phyloP scores from a whole-genome alignment of 1,140 invertebrate species.

The Rhagoletis zephyria region DNA sequence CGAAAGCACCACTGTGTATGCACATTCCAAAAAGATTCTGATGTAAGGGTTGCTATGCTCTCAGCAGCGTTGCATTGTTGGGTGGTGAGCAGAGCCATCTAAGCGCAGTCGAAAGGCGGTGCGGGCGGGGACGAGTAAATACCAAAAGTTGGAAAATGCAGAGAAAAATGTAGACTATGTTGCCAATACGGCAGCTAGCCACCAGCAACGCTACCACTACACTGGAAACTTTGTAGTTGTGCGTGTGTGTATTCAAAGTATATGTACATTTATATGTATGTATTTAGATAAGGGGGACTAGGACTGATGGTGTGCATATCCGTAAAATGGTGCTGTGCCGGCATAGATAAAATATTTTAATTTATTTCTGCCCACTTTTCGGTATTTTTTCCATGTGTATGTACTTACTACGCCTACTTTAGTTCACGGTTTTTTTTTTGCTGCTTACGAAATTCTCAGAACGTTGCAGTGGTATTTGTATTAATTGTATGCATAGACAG shows the following conservation, averaged over 20 bases:
- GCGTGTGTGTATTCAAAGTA: neutral
- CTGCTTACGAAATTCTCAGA: neutral
- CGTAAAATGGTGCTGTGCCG: slow-evolving; percentile 4
- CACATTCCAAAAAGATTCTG: neutral
- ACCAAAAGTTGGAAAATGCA: slow-evolving; percentile 49
- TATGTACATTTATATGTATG: neutral
- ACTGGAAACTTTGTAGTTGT: neutral
- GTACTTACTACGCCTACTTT: neutral
- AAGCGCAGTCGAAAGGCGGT: no score
- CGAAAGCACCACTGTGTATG: neutral
- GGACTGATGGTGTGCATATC: no score
- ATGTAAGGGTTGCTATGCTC: neutral
- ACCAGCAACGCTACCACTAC: neutral
- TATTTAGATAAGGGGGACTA: neutral
- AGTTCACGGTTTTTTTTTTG: neutral
- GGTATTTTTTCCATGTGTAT: neutral
- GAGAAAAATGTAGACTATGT: slow-evolving; percentile 12
- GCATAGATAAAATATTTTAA: slow-evolving; percentile 45
- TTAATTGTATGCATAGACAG: no score
- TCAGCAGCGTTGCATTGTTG: neutral
- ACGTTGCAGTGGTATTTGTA: neutral
- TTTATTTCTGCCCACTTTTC: slow-evolving; percentile 8
- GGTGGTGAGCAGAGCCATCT: neutral
- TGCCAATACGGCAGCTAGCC: neutral
- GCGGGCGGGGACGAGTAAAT: neutral